Percentiles rank a stretch among this genome's conserved stretches.
Conservation (phyloP, 2,797 vertebrate species). For the Babyrousa celebensis region DNA sequence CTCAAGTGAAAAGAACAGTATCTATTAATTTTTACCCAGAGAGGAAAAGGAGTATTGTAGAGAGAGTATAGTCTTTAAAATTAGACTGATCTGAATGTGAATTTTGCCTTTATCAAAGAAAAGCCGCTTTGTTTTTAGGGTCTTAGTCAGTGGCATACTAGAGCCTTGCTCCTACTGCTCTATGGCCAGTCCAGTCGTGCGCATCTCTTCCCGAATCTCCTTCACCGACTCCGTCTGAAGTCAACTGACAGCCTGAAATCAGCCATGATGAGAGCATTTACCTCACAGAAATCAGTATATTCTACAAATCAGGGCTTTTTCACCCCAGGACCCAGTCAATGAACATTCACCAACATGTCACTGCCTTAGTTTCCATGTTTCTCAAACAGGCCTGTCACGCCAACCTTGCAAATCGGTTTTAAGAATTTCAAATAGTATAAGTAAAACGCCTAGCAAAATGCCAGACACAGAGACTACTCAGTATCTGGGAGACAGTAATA, state of each 20-base stretch:
- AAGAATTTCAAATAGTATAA: slow-evolving; percentile 50
- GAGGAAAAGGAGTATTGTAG: slow-evolving; percentile 28
- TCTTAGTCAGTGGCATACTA: neutral
- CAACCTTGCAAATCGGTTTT: neutral
- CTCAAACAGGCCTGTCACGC: slow-evolving; percentile 29
- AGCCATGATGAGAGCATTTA: neutral
- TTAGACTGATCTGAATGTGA: neutral
- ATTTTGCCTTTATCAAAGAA: neutral
- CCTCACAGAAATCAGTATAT: slow-evolving; percentile 3
- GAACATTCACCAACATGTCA: neutral
- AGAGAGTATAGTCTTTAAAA: slow-evolving; percentile 5
- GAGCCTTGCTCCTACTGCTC: neutral
- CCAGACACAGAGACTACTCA: neutral
- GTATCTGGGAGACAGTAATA: neutral
- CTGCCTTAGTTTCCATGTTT: neutral
- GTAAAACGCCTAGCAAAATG: slow-evolving; percentile 63
- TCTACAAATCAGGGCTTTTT: neutral
- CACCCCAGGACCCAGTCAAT: neutral
- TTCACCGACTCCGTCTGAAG: neutral
- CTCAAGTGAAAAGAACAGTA: neutral
- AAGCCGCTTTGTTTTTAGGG: neutral
- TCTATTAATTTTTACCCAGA: neutral
- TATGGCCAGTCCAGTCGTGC: neutral
- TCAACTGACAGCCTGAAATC: neutral
- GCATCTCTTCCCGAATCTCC: neutral